Percentiles rank a stretch among this genome's conserved stretches.
Conservation (phyloP, 2,888 invertebrate species). For the Hypena proboscidalis region DNA sequence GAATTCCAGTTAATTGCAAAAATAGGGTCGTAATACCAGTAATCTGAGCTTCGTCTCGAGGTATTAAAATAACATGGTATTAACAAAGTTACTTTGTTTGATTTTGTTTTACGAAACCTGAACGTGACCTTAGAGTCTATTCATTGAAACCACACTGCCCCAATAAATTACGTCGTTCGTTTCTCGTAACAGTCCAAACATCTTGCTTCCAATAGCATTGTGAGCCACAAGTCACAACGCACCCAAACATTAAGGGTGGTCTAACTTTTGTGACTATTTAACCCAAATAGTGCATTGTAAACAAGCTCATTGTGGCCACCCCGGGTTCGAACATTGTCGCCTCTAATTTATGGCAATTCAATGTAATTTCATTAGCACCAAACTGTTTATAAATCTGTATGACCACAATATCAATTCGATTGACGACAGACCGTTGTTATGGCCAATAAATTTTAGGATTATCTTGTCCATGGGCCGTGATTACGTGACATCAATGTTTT, state of each 20-base stretch:
- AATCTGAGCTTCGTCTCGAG: slow-evolving; percentile 12
- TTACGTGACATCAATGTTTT: slow-evolving; percentile 75
- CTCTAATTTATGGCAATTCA: slow-evolving; percentile 75
- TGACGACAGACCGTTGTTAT: slow-evolving; percentile 75
- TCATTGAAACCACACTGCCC: slow-evolving; percentile 42
- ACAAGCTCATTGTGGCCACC: slow-evolving; percentile 64
- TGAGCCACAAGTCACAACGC: slow-evolving; percentile 41
- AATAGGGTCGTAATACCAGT: slow-evolving; percentile 13
- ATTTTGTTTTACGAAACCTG: slow-evolving; percentile 20
- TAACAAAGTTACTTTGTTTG: slow-evolving; percentile 21
- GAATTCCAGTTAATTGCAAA: slow-evolving; percentile 1
- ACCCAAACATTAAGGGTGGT: slow-evolving; percentile 73
- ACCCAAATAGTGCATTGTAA: slow-evolving; percentile 69
- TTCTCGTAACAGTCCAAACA: slow-evolving; percentile 46
- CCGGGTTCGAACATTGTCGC: slow-evolving; percentile 61
- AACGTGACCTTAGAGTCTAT: slow-evolving; percentile 39
- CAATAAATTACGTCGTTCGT: slow-evolving; percentile 53
- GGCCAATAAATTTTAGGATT: slow-evolving; percentile 82
- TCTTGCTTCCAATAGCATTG: slow-evolving; percentile 53
- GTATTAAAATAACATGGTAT: slow-evolving; percentile 3
- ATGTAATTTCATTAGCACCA: slow-evolving; percentile 80
- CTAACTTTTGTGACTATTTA: slow-evolving; percentile 66
- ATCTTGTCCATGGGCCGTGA: slow-evolving; percentile 78
- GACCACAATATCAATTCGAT: slow-evolving; percentile 65
- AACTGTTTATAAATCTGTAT: slow-evolving; percentile 75